These are phyloP conservation scores for Molossus molossus DNA, from an alignment of 2,797 vertebrate genomes.

Conservation along the genomic window DNA sequence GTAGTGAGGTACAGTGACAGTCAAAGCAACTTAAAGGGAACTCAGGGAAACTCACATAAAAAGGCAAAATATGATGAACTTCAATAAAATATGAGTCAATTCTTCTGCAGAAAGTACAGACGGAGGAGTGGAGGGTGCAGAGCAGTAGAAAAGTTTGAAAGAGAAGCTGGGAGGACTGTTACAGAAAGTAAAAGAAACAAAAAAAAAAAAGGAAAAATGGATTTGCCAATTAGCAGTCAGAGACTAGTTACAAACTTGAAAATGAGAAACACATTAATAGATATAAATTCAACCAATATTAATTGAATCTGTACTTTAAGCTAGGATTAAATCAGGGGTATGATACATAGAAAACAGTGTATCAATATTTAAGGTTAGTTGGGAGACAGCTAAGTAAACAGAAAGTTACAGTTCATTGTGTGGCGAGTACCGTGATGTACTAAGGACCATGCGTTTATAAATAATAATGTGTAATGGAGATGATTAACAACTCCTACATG, in stretches of 20 bases:
- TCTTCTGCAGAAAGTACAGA: neutral
- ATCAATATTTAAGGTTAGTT: neutral
- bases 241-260: neutral
- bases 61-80: neutral
- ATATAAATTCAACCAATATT: neutral
- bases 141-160: neutral
- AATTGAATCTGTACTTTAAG: neutral
- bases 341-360: neutral
- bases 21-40: neutral
- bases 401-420: neutral
- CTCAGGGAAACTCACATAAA: neutral
- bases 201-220: neutral
- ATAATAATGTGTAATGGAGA: neutral
- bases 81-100: neutral
- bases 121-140: fast-evolving
- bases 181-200: neutral
- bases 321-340: neutral
- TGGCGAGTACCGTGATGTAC: neutral
- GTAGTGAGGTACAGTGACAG: neutral
- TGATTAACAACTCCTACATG: neutral
- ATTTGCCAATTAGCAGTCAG: neutral
- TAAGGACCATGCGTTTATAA: neutral
- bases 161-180: neutral
- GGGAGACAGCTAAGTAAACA: neutral
- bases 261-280: conserved; percentile 1